Conservation (phyloP, 1,140 invertebrate species). For the Vanessa atalanta region DNA sequence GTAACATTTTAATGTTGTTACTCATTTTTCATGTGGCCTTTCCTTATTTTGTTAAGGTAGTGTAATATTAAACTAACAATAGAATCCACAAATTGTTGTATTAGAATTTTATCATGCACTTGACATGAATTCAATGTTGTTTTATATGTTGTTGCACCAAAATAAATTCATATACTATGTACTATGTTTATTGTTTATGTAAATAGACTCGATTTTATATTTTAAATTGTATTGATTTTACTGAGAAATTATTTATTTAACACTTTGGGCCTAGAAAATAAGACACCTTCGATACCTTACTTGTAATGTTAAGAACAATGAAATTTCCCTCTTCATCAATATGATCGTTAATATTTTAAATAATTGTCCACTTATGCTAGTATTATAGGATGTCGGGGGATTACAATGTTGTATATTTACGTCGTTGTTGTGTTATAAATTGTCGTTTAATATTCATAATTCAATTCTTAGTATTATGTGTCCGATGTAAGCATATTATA, state of each 20-base stretch:
- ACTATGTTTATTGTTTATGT: slow-evolving; percentile 18
- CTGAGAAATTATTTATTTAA: slow-evolving; percentile 6
- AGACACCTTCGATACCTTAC: background rate
- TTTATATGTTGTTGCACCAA: slow-evolving; percentile 31
- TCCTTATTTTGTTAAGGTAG: slow-evolving; percentile 20
- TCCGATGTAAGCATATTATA: slow-evolving; percentile 2
- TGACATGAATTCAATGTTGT: slow-evolving; percentile 11
- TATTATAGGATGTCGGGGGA: slow-evolving; percentile 4
- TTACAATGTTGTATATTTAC: slow-evolving; percentile 25
- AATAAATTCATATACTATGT: slow-evolving; percentile 14
- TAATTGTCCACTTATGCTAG: slow-evolving; percentile 17
- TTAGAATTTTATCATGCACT: slow-evolving; percentile 2
- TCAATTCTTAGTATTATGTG: background rate
- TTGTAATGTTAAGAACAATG: slow-evolving; percentile 8
- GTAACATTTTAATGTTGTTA: slow-evolving; percentile 22
- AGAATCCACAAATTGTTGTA: slow-evolving; percentile 22
- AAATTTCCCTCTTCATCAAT: background rate
- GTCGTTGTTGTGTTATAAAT: slow-evolving; percentile 16
- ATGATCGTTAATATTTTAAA: slow-evolving; percentile 8
- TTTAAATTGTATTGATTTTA: slow-evolving; percentile 10
- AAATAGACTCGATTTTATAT: background rate
- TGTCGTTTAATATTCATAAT: slow-evolving; percentile 16
- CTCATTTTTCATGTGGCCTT: slow-evolving; percentile 32
- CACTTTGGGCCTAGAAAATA: slow-evolving; percentile 18
- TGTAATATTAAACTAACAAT: slow-evolving; percentile 7